Base-by-base conservation (phyloP, 53 echinoderm and acorn worm genomes). In the Paracentrotus lividus region DNA sequence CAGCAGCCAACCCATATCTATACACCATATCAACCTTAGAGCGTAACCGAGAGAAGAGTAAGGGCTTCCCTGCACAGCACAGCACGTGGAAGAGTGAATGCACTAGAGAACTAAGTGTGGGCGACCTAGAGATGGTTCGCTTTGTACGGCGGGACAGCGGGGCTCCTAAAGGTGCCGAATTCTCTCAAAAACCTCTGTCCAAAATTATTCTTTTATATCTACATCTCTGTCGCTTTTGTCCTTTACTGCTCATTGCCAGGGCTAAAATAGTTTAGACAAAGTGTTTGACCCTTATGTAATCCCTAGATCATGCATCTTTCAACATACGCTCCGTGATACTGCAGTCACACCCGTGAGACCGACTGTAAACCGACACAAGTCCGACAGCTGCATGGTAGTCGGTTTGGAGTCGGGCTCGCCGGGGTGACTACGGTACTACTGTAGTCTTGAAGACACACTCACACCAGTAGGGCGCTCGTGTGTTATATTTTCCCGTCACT, bases 1-100 rank as follows among this genome's bases (percentile, higher is more conserved):
- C 97, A 15, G 96, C 98, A 16, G 95, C 97, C 2, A 98, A 98
- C 57, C 98, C 98, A 0, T 97, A 97, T 93, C 96, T 98, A 27
- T 98, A 98, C 68, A 98, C 98, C 42, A 98, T 98, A 72, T 96
- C 98, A 0, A 98, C 97, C 49, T 95, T 98, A 61, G 97, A 97
- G 67, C 94, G 97, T 51, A 95, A 33, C 40, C 88, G 97, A 34
- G 96, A 97, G 87, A 97, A 97, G 78, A 95, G 95, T 38, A 93
- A 96, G 84, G 95, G 94, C 31, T 94, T 94, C 0, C 93, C 95
- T 14, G 96, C 95, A 23, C 93, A 85, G 26, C 94, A 93, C 40
- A 96, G 94, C 69, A 89, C 97, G 43, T 96, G 96, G 96, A 96
- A 95, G 95, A 97, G 96, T 42, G 97, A 97, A 21, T 96, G 95